Evolutionary conservation across 2,797 vertebrate species (phyloP), one percentile per base, ranked within the genome.

Genomic region (Brachyrhaphis roseni): DNA sequence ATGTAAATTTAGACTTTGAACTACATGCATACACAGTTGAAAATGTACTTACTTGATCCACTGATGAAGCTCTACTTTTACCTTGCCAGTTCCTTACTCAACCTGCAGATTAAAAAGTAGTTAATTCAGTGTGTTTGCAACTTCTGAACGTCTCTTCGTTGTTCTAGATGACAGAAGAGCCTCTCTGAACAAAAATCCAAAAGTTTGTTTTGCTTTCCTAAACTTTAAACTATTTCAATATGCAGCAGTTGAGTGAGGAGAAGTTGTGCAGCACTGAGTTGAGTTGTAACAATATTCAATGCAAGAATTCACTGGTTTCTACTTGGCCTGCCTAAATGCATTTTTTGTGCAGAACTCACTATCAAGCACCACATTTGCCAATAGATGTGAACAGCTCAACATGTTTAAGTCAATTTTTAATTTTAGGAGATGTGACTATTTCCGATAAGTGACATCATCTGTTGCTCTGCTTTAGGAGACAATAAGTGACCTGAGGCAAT

Each of bases 401-500:
- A 39, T 68, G 15, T 68, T 26, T 41, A 23, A 12, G 5, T 26
- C 20, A 0, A 51, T n/a, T 74, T 26, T 8, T 41, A 39, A 74
- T 53, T 49, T 74, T n/a, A 13, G 26, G 11, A 15, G 26, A n/a
- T 45, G 23, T 15, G 68, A 45, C 41, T n/a, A 45, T 45, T 70
- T 43, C 26, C 12, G 26, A 70, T 26, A 13, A n/a, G 43, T 45
- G 13, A 13, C 23, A 45, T 71, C 68, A 28, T 71, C 23, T 45
- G 39, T 71, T 71, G 39, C 12, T 71, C 26, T 71, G 23, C 43
- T 26, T 71, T n/a, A 71, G 41, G 68, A 86, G 84, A 59, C 74
- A 79, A 49, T 53, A 39, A 75, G 66, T 84, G 85, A 85, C 97
- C 88, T 96, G 94, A 94, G 90, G 96, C 34, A 94, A n/a, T 93